Conservation (phyloP, 2,797 vertebrate genomes). For the Falco biarmicus region DNA sequence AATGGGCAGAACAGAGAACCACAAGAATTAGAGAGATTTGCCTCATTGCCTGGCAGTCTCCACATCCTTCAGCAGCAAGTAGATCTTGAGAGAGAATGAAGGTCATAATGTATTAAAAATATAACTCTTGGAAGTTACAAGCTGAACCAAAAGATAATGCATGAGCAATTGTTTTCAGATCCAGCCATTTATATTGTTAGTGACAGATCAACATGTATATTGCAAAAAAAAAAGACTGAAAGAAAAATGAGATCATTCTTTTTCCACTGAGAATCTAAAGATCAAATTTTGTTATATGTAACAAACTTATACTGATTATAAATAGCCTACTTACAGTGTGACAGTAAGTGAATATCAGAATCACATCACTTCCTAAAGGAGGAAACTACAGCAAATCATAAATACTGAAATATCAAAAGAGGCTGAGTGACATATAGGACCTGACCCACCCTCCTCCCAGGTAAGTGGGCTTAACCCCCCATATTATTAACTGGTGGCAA, state of each 20-base stretch:
- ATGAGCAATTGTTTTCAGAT: not conserved
- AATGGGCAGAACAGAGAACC: not conserved
- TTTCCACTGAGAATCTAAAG: not conserved
- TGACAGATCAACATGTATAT: not conserved
- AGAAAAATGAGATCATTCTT: not conserved
- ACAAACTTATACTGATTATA: not conserved
- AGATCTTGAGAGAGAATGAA: not conserved
- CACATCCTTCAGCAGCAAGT: not conserved
- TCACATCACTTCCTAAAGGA: not conserved
- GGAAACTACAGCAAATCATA: not conserved
- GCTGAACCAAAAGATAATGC: not conserved
- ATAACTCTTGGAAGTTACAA: not conserved
- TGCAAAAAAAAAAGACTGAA: not conserved
- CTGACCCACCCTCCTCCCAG: not conserved
- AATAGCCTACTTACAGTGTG: not conserved
- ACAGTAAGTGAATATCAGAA: not conserved
- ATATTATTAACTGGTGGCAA: not conserved
- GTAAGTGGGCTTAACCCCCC: not conserved
- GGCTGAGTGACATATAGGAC: not conserved
- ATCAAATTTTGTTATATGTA: not conserved
- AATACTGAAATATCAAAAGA: not conserved
- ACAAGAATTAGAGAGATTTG: not conserved
- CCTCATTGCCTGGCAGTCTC: not conserved
- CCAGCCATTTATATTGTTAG: not conserved
- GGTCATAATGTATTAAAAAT: not conserved